Base-by-base conservation (phyloP, 2,113 vertebrate species). In the Paramormyrops kingsleyae region DNA sequence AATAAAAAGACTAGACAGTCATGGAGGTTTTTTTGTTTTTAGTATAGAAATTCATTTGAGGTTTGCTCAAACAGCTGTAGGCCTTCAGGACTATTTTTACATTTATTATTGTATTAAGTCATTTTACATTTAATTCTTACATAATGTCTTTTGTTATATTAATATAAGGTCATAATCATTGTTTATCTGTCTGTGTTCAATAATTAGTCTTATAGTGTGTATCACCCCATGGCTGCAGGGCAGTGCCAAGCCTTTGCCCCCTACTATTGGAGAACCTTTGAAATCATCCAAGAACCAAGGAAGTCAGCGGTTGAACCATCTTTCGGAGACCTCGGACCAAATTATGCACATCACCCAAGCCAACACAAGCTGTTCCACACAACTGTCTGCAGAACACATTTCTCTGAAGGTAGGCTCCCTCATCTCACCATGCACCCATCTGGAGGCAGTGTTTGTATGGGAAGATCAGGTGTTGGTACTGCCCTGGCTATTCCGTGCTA, bases 271-370 rank as follows among this genome's bases (percentile, higher is more conserved):
- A 10, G 52, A 89, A 27, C 35, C 77, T 31, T 56, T 90, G 85
- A 94, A 94, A 87, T 92, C 91, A 87, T 90, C 31, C 89, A 92
- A 93, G 93, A 95, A 95, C 88, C 89, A 92, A 0, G 91, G 94
- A 88, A 95, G 93, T 92, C 94, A 94, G 1, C 93, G 88, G 52
- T 88, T 91, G 0, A 94, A 93, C 6, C 94, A 94, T 59, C 93
- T 94, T 6, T 95, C 94, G 3, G 95, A 96, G 83, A 96, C 95
- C 89, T 93, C 96, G 24, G 95, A 96, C 74, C 94, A 95, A 13
- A 53, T 44, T 35, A 88, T 87, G 70, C 44, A 46, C 39, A 46
- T 39, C 31, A 84, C 84, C 35, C 42, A 87, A 70, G 8, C n/a
- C 47, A 27, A n/a, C 87, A 85, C 21, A 35, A 42, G 13, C 12